Conservation (phyloP, 2,888 invertebrate species). For the Apamea epomidion region DNA sequence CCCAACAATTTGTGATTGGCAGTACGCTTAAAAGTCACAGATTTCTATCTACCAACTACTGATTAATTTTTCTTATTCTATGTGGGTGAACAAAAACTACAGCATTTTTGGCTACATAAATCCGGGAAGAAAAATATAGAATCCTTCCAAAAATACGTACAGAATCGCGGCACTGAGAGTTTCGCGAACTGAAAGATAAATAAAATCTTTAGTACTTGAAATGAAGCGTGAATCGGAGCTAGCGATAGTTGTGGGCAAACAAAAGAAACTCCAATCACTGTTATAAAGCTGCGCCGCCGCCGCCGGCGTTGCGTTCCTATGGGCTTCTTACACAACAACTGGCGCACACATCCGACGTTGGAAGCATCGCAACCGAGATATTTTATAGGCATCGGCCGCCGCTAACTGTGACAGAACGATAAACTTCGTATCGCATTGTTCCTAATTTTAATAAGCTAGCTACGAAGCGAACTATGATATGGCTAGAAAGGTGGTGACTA, state of each 20-base stretch:
- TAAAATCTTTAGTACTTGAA: constrained; percentile 25
- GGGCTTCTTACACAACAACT: constrained; percentile 49
- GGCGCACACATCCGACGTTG: constrained; percentile 63
- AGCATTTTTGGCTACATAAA: background rate
- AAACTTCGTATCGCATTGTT: constrained; percentile 17
- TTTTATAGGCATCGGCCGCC: constrained; percentile 39
- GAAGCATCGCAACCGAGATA: constrained; percentile 23
- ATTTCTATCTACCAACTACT: background rate
- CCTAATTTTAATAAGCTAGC: constrained; percentile 12
- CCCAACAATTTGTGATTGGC: background rate
- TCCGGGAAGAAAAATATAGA: background rate
- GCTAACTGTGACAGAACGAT: constrained; percentile 17
- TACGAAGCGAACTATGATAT: background rate
- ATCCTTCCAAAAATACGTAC: background rate
- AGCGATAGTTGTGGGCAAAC: constrained; percentile 56
- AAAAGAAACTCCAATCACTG: constrained; percentile 67
- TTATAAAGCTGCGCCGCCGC: constrained; percentile 49
- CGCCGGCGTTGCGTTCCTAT: constrained; percentile 49
- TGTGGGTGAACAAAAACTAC: background rate
- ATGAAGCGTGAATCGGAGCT: constrained; percentile 45
- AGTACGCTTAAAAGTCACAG: background rate
- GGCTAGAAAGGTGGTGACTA: background rate
- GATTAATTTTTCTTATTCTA: background rate
- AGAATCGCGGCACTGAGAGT: background rate
- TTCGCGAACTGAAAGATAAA: constrained; percentile 22